Evolutionary conservation across 2,888 invertebrate genomes (phyloP).

Genomic region (Athrips mouffetella): DNA sequence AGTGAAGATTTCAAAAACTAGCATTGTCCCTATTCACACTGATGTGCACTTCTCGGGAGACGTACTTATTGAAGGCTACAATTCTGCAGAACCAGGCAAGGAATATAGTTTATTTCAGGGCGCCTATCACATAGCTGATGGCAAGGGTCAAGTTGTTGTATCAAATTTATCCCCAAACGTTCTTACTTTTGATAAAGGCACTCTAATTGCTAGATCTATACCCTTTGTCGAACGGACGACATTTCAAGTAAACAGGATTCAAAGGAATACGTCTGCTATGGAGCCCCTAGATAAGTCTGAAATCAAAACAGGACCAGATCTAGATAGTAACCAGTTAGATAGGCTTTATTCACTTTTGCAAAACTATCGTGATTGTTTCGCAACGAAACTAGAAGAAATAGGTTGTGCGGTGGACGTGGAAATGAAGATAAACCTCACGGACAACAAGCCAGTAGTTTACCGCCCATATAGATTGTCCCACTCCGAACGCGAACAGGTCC

Average conservation of each 20-base stretch:
- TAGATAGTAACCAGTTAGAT: neutral
- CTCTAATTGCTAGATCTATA: slow-evolving; percentile 15
- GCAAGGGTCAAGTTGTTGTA: slow-evolving; percentile 17
- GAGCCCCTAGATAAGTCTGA: slow-evolving; percentile 14
- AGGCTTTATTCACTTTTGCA: slow-evolving; percentile 15
- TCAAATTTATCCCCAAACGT: neutral
- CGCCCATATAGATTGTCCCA: slow-evolving; percentile 24
- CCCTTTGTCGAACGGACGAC: slow-evolving; percentile 9
- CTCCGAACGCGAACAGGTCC: slow-evolving; percentile 21
- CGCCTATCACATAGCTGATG: slow-evolving; percentile 14
- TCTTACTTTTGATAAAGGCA: slow-evolving; percentile 13
- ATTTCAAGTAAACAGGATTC: slow-evolving; percentile 16
- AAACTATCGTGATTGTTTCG: slow-evolving; percentile 21
- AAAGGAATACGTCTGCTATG: neutral
- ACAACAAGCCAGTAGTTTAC: slow-evolving; percentile 25
- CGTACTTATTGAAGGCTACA: slow-evolving; percentile 20
- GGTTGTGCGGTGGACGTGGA: slow-evolving; percentile 18
- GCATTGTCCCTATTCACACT: neutral
- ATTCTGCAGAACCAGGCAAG: slow-evolving; percentile 14
- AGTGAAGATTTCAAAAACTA: neutral
- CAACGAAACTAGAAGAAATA: slow-evolving; percentile 20
- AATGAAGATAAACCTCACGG: slow-evolving; percentile 23
- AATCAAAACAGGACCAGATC: slow-evolving; percentile 14
- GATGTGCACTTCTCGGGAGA: slow-evolving; percentile 17
- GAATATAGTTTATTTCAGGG: slow-evolving; percentile 19